Evolutionary conservation across 2,113 vertebrate genomes (phyloP).

Genomic region (Eira barbara): DNA sequence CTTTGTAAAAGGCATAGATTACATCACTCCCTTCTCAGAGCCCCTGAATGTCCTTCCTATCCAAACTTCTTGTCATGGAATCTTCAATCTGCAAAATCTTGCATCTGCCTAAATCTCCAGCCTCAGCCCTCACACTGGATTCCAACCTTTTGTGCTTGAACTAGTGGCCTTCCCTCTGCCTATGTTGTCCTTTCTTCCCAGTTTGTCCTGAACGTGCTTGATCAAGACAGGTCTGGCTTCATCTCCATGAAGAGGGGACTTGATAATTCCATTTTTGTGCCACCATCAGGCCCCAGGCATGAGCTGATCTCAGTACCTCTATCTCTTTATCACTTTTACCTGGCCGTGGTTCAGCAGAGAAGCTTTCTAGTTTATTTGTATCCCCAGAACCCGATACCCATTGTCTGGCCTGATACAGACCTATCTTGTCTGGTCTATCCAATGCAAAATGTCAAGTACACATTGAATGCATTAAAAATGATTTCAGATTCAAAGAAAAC

Average conservation of each 20-base stretch:
- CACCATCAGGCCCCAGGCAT: background rate
- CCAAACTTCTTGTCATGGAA: background rate
- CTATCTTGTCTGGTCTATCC: background rate
- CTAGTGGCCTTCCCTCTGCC: background rate
- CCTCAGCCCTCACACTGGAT: background rate
- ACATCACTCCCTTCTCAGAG: background rate
- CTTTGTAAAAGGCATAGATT: background rate
- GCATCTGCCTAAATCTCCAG: background rate
- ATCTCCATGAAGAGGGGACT: background rate
- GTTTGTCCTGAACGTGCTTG: background rate
- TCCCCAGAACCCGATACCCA: background rate
- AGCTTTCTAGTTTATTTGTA: background rate
- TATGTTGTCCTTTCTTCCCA: background rate
- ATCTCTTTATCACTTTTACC: background rate
- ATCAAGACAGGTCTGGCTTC: background rate
- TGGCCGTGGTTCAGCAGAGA: background rate
- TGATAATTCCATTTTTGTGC: background rate
- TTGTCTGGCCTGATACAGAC: background rate
- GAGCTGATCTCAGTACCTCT: background rate
- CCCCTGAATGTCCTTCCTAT: background rate
- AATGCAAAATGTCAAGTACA: background rate
- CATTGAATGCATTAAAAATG: background rate
- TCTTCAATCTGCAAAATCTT: background rate
- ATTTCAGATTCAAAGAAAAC: background rate
- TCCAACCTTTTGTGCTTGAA: background rate